phyloP scores from a whole-genome alignment of 2,888 invertebrate species.

The Dryococelus australis region DNA sequence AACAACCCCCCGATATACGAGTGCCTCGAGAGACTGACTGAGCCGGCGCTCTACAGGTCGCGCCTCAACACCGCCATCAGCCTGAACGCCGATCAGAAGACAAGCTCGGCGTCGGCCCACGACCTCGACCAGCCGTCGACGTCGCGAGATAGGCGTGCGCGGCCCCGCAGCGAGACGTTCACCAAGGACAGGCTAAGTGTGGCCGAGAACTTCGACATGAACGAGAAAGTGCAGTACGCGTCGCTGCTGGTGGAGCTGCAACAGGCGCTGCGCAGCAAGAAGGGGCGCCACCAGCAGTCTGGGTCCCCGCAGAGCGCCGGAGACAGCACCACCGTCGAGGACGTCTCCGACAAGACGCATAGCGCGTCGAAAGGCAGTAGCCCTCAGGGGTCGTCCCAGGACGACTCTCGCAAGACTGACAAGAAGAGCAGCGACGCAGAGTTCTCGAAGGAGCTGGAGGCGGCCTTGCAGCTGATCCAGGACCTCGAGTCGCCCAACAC shows the following conservation, averaged over 20 bases:
- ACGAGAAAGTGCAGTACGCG: conserved; percentile 59
- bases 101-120: conserved; percentile 23
- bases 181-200: conserved; percentile 32
- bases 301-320: conserved; percentile 55
- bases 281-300: conserved; percentile 52
- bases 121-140: conserved; percentile 42
- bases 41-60: conserved; percentile 59
- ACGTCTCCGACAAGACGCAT: conserved; percentile 53
- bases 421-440: conserved; percentile 59
- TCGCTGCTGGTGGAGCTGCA: conserved; percentile 62
- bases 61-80: conserved; percentile 57
- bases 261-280: conserved; percentile 58
- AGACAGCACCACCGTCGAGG: conserved; percentile 52
- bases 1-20: conserved; percentile 58
- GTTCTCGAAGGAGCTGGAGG: conserved; percentile 61
- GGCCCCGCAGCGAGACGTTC: conserved; percentile 54
- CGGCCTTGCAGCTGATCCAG: conserved; percentile 61
- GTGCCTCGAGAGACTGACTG: conserved; percentile 60
- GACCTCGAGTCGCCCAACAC: conserved; percentile 62
- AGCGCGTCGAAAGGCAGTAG: conserved; percentile 52
- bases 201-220: conserved; percentile 30
- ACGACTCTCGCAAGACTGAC: conserved; percentile 45
- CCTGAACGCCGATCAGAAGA: conserved; percentile 50
- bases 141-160: conserved; percentile 51
- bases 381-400: conserved; percentile 52